Conservation (phyloP, 2,113 vertebrate species). For the Gallinago paraguaiae region DNA sequence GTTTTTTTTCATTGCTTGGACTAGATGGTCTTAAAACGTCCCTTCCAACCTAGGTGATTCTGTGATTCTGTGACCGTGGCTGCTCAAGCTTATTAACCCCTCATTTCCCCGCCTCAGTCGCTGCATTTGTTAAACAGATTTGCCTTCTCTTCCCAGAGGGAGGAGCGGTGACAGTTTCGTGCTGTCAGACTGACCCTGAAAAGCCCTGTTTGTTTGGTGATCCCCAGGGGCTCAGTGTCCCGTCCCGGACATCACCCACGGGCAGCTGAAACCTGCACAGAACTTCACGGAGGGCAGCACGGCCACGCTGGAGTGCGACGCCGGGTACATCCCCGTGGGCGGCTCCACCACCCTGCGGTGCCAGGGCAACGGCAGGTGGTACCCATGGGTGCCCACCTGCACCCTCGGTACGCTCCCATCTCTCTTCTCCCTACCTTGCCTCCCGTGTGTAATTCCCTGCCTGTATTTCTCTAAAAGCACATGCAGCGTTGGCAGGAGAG, state of each 20-base stretch:
- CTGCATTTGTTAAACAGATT: not conserved
- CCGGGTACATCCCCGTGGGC: not conserved
- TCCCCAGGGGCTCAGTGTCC: not conserved
- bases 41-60: too few relatives aligned
- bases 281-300: not conserved
- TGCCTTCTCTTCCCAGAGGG: rapidly evolving
- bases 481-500: rapidly evolving
- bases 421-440: not conserved
- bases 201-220: not conserved
- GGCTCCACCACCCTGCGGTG: not conserved
- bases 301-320: not conserved
- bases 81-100: not conserved
- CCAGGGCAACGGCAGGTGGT: not conserved
- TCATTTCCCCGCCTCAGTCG: rapidly evolving
- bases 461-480: rapidly evolving
- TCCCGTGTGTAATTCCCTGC: rapidly evolving
- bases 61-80: too few relatives aligned
- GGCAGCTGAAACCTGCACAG: not conserved
- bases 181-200: rapidly evolving
- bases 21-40: too few relatives aligned
- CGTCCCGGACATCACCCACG: not conserved
- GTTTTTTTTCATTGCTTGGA: too few relatives aligned
- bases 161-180: rapidly evolving
- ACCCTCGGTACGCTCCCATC: not conserved
- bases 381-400: slow-evolving; percentile 31